phyloP scores from a whole-genome alignment of 2,797 vertebrate species.

The Darevskia mixta region DNA sequence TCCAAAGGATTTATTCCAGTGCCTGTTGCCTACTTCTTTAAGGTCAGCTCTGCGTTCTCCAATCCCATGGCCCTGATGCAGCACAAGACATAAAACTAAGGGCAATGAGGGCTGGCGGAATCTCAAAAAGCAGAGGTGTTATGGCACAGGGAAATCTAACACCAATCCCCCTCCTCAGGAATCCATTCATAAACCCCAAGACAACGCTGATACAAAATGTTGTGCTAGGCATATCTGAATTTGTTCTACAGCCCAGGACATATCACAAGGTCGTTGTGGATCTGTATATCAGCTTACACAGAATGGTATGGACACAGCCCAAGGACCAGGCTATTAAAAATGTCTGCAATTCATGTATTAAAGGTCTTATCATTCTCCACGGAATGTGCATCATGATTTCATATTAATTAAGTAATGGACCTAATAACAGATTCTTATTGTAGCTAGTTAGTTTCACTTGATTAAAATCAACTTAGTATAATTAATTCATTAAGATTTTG shows the following conservation, averaged over 20 bases:
- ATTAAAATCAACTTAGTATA: constrained; percentile 29
- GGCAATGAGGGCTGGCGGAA: background rate
- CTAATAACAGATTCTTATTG: constrained; percentile 12
- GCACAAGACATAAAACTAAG: background rate
- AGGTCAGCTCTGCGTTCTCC: background rate
- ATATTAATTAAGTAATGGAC: constrained; percentile 33
- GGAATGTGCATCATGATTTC: constrained; percentile 25
- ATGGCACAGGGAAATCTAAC: background rate
- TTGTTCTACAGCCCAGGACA: background rate
- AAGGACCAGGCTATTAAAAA: background rate
- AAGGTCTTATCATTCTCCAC: background rate
- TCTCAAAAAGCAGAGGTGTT: background rate
- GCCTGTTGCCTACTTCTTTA: constrained; percentile 36
- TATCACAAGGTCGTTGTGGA: background rate
- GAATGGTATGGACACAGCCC: background rate
- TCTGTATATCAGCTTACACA: background rate
- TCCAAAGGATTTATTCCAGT: background rate
- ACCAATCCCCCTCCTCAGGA: background rate
- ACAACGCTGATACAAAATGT: background rate
- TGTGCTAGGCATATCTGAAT: background rate
- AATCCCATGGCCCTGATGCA: background rate
- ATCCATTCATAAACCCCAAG: no score
- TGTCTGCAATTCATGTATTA: background rate
- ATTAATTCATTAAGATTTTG: background rate
- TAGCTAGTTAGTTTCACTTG: background rate